Evolutionary conservation across 2,797 vertebrate species (phyloP).

Genomic region (Parauchenoglanis punctatus): DNA sequence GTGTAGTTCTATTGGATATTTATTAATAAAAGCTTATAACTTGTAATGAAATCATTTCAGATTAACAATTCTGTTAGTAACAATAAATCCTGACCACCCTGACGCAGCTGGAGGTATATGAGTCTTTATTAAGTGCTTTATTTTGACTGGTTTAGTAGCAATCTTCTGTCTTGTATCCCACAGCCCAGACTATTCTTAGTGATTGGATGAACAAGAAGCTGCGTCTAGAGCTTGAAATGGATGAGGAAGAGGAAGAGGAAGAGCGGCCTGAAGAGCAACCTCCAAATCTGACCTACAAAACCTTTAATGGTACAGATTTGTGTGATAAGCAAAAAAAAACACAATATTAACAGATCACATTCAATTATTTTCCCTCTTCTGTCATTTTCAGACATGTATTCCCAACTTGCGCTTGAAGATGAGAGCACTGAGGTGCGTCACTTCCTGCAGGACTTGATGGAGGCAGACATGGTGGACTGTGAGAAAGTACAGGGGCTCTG

Average conservation of each 20-base stretch:
- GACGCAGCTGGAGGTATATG: background rate
- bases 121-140: background rate
- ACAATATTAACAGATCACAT: background rate
- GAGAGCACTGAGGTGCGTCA: constrained; percentile 77
- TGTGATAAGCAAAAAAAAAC: background rate
- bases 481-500: constrained; percentile 73
- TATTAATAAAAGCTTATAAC: background rate
- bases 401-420: constrained; percentile 80
- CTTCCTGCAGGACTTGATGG: constrained; percentile 86
- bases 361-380: background rate
- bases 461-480: constrained; percentile 78
- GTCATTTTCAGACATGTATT: constrained; percentile 80
- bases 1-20: background rate
- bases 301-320: constrained; percentile 83
- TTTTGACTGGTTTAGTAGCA: background rate
- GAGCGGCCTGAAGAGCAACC: constrained; percentile 48
- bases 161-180: constrained; percentile 19
- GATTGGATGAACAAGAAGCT: constrained; percentile 87
- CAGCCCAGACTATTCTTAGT: constrained; percentile 85
- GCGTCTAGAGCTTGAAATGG: constrained; percentile 74
- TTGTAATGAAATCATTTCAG: background rate
- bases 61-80: background rate
- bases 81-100: background rate
- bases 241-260: constrained; percentile 62
- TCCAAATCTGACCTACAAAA: constrained; percentile 65